Evolutionary conservation across 2,888 invertebrate species (phyloP), one percentile per base, ranked within the genome.

Genomic region (Cylindroiulus punctatus): DNA sequence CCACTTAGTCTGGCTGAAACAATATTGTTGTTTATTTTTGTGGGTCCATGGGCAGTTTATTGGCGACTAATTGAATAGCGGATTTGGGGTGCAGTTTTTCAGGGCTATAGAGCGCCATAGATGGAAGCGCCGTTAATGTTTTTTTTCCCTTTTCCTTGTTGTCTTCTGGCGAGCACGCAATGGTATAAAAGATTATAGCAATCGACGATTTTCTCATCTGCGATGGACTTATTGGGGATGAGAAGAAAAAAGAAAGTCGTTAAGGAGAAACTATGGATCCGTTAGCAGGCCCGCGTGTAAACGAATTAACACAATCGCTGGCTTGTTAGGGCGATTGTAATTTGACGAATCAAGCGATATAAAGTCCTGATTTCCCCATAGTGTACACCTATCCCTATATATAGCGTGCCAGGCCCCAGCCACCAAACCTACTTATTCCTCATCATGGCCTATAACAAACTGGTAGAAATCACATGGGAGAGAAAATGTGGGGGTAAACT

Each of bases 1-100:
- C 52, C 52, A 52, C 52, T 52, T 52, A 52, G 52, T 52, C 52
- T 52, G 52, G 52, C 52, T 52, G n/a, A 52, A 52, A 52, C 52
- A 52, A 52, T 52, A 52, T 52, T 52, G 52, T n/a, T 52, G 52
- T 52, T 52, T 52, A 52, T 52, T 52, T 52, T 52, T 52, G 52
- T 8, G 1, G 19, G 8, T n/a, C 52, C n/a, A 52, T 52, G 52
- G 52, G 52, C 52, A 52, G n/a, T 52, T 52, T 52, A 52, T 52
- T 52, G 52, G 52, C 52, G 52, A 52, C 52, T 52, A 52, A 52
- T 52, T 52, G 52, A 52, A 52, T 52, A 52, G 52, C 52, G n/a
- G 5, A 52, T 19, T 52, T 52, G 52, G 52, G 52, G 52, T 14
- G n/a, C n/a, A 52, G 52, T 52, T 52, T 52, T 52, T 52, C 52